These are phyloP conservation scores for Cirrhinus mrigala DNA, from an alignment of 2,797 vertebrate species.

Conservation along the genomic window DNA sequence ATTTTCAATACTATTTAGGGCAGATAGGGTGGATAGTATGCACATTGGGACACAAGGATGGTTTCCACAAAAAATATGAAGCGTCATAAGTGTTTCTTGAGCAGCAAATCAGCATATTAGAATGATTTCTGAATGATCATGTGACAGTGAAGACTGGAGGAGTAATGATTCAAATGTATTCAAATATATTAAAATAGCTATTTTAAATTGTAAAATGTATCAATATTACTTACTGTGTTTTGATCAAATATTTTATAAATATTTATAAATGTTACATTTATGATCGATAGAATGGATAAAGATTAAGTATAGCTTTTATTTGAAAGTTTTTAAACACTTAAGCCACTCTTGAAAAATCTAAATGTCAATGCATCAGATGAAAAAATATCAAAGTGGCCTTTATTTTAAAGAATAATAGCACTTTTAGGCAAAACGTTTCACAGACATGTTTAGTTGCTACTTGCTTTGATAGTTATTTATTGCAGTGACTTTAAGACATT, in stretches of 20 bases:
- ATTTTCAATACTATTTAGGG: too few species aligned
- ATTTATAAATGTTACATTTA: background rate
- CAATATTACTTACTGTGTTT: background rate
- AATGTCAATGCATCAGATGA: background rate
- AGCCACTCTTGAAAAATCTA: background rate
- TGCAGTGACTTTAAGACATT: background rate
- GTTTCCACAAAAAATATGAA: too few species aligned
- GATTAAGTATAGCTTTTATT: background rate
- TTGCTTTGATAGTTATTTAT: background rate
- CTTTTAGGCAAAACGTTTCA: background rate
- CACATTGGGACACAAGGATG: too few species aligned
- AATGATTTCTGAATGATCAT: background rate
- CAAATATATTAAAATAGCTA: too few species aligned
- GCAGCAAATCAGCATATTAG: background rate
- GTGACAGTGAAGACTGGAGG: background rate
- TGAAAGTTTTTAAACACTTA: background rate
- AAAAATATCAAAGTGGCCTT: background rate
- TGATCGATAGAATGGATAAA: background rate
- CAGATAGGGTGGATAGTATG: too few species aligned
- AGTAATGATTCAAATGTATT: background rate
- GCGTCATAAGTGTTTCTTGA: background rate
- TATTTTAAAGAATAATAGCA: background rate
- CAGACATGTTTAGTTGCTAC: background rate
- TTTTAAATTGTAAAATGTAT: background rate
- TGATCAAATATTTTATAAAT: background rate